These are phyloP conservation scores for Brotula barbata DNA, from an alignment of 2,797 vertebrate genomes.

Conservation along the genomic window DNA sequence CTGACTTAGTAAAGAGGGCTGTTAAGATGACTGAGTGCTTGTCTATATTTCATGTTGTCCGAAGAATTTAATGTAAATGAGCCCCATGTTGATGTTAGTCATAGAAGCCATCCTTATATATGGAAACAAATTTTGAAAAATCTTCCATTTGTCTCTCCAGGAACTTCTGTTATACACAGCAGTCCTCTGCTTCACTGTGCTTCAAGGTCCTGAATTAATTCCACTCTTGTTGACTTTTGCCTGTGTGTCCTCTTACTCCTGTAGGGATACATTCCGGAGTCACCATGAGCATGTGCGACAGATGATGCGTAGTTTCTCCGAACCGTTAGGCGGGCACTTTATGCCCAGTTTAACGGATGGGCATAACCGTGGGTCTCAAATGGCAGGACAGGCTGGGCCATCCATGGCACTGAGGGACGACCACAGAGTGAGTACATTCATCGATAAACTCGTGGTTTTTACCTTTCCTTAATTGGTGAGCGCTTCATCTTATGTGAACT, in stretches of 20 bases:
- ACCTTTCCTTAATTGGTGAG: no score
- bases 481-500: no score
- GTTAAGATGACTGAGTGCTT: conserved; percentile 32
- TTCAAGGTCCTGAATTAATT: not conserved
- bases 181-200: not conserved
- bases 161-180: not conserved
- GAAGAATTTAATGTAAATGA: conserved; percentile 15
- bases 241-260: conserved; percentile 23
- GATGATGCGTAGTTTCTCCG: conserved; percentile 87
- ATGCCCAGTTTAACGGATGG: conserved; percentile 79
- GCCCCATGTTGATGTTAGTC: not conserved
- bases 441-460: conserved; percentile 1
- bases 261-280: conserved; percentile 86
- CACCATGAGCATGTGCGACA: conserved; percentile 85
- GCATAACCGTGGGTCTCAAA: conserved; percentile 30
- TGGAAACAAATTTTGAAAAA: not conserved
- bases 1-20: conserved; percentile 12
- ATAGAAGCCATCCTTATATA: not conserved
- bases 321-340: conserved; percentile 80
- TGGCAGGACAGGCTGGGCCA: conserved; percentile 46
- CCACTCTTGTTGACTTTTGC: not conserved
- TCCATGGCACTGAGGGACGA: conserved; percentile 63
- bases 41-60: conserved; percentile 22
- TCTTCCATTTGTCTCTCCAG: conserved; percentile 2
- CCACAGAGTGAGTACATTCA: conserved; percentile 79